A percentile compares a stretch with the other conserved stretches of the same genome.
These are phyloP conservation scores for Rhagoletis pomonella DNA, from an alignment of 1,140 invertebrate genomes.

Conservation along the genomic window DNA sequence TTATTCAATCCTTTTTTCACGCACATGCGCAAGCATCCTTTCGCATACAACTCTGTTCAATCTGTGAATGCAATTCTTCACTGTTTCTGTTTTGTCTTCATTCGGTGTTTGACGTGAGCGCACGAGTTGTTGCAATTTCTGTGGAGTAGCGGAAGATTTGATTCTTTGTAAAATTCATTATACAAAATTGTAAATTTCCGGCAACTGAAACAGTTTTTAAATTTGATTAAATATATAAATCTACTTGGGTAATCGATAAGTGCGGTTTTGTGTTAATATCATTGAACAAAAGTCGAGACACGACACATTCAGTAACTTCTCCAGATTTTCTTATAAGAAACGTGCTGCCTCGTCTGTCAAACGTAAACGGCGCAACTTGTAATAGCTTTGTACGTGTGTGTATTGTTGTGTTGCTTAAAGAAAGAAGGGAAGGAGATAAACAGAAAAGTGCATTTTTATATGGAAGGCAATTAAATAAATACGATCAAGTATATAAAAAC, in stretches of 20 bases:
- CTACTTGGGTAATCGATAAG: neutral
- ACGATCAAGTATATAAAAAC: slow-evolving; percentile 39
- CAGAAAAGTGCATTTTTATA: slow-evolving; percentile 45
- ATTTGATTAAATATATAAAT: neutral
- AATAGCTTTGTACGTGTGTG: neutral
- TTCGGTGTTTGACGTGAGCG: slow-evolving; percentile 54
- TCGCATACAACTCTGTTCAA: slow-evolving; percentile 34
- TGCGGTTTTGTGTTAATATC: neutral
- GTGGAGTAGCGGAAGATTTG: slow-evolving; percentile 30
- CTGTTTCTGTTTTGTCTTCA: slow-evolving; percentile 53
- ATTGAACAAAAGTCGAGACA: neutral
- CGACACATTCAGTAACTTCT: slow-evolving; percentile 15
- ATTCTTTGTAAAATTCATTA: slow-evolving; percentile 16
- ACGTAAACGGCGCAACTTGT: slow-evolving; percentile 31
- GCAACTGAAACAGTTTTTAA: slow-evolving; percentile 6
- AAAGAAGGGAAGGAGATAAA: slow-evolving; percentile 31
- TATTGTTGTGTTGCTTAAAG: neutral
- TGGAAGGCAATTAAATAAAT: slow-evolving; percentile 47
- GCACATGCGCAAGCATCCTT: slow-evolving; percentile 13
- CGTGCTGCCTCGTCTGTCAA: slow-evolving; percentile 21
- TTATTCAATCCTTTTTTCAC: neutral
- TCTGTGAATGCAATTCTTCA: slow-evolving; percentile 8
- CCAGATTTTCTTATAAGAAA: slow-evolving; percentile 31
- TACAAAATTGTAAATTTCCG: slow-evolving; percentile 36
- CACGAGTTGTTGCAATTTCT: slow-evolving; percentile 41